A percentile compares a stretch with the other conserved stretches of the same genome.
Conservation (phyloP, 2,797 vertebrate genomes). For the Adrianichthys oophorus region DNA sequence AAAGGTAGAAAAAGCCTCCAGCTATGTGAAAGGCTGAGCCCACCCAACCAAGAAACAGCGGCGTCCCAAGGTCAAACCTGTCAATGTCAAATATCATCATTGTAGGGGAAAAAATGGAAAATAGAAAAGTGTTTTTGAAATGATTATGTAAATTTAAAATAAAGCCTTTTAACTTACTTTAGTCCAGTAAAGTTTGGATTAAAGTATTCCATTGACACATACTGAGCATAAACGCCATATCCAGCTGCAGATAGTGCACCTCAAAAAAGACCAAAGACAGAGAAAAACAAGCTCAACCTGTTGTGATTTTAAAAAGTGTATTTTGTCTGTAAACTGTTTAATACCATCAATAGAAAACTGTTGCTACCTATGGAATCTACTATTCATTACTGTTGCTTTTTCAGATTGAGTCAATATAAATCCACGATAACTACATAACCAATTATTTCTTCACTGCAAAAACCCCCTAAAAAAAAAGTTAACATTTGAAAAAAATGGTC, state of each 20-base stretch:
- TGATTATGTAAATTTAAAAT: background rate
- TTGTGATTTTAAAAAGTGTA: background rate
- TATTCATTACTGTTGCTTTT: too few relatives aligned
- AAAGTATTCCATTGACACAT: constrained; percentile 74
- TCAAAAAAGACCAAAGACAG: constrained; percentile 25
- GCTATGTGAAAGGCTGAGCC: constrained; percentile 86
- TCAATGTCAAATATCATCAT: constrained; percentile 8
- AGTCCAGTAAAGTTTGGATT: constrained; percentile 60
- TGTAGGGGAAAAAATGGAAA: background rate
- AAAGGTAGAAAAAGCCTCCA: constrained; percentile 89
- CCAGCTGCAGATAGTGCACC: constrained; percentile 70
- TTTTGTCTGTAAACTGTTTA: too few relatives aligned
- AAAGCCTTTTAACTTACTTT: constrained; percentile 54
- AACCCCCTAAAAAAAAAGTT: too few relatives aligned
- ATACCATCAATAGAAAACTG: too few relatives aligned
- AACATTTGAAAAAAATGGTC: too few relatives aligned
- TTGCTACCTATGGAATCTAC: too few relatives aligned
- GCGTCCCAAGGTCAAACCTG: constrained; percentile 92
- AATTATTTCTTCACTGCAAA: too few relatives aligned
- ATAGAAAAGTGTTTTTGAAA: background rate
- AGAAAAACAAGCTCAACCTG: background rate
- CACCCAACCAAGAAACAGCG: constrained; percentile 94
- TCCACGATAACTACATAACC: too few relatives aligned
- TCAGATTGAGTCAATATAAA: too few relatives aligned
- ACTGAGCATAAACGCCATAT: constrained; percentile 75